Evolutionary conservation across 2,888 invertebrate genomes (phyloP).

Genomic region (Melanostoma scalare): DNA sequence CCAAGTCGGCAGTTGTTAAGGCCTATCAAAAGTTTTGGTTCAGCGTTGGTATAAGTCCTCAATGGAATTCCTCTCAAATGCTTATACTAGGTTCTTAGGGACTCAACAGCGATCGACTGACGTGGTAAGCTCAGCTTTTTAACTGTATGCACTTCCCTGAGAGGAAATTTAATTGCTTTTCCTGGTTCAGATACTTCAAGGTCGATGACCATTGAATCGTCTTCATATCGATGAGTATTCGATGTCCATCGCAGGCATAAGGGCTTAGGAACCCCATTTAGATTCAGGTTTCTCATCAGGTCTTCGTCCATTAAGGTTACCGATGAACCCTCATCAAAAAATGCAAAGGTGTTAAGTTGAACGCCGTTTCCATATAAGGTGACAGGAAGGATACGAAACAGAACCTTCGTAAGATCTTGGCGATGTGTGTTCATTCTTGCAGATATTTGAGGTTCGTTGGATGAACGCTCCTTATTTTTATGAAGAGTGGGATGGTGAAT

Average conservation of each 20-base stretch:
- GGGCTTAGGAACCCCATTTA: neutral
- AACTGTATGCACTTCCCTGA: too few species aligned
- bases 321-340: conserved; percentile 61
- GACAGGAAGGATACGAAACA: conserved; percentile 51
- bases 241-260: conserved; percentile 50
- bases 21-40: conserved; percentile 57
- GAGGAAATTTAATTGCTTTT: neutral
- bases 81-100: neutral
- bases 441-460: neutral
- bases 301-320: conserved; percentile 42
- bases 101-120: neutral
- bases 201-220: conserved; percentile 37
- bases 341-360: conserved; percentile 48
- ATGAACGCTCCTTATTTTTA: neutral
- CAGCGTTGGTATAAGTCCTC: conserved; percentile 40
- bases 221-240: conserved; percentile 41
- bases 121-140: neutral
- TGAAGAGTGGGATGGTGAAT: neutral
- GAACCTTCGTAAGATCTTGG: neutral
- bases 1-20: conserved; percentile 53
- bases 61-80: conserved; percentile 37
- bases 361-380: conserved; percentile 30
- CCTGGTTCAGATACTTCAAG: conserved; percentile 37
- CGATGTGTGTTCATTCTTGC: neutral
- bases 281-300: neutral